Conservation (phyloP, 2,797 vertebrate genomes). For the Gorsachius magnificus region DNA sequence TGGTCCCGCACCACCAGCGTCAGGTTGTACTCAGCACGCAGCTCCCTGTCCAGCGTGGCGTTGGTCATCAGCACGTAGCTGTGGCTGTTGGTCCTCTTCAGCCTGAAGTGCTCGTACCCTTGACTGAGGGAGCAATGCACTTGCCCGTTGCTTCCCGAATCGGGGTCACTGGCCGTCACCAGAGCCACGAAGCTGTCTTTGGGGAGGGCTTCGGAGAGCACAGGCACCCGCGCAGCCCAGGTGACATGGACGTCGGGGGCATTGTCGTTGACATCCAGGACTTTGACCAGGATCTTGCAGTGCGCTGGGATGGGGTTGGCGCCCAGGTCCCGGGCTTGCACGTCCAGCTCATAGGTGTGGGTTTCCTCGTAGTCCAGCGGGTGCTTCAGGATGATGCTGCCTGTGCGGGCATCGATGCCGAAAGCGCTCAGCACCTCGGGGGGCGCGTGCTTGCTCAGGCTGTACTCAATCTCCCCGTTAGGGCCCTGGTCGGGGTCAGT, state of each 20-base stretch:
- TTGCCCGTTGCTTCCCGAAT: constrained; percentile 86
- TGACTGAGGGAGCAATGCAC: constrained; percentile 81
- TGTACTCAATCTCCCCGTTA: constrained; percentile 91
- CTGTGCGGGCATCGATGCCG: constrained; percentile 79
- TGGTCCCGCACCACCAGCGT: constrained; percentile 82
- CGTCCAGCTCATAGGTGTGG: constrained; percentile 81
- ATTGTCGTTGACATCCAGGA: constrained; percentile 88
- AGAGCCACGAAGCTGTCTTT: constrained; percentile 90
- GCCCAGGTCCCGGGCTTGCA: constrained; percentile 87
- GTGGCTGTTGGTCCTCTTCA: constrained; percentile 84
- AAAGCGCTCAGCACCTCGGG: constrained; percentile 83
- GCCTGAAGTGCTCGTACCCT: constrained; percentile 82
- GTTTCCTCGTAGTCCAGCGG: constrained; percentile 87
- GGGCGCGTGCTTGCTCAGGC: constrained; percentile 83
- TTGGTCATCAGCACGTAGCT: constrained; percentile 89
- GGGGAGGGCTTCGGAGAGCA: constrained; percentile 83
- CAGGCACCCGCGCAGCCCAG: constrained; percentile 78
- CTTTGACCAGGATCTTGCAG: constrained; percentile 89
- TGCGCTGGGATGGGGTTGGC: constrained; percentile 89
- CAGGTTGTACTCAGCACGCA: constrained; percentile 83
- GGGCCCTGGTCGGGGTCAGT: constrained; percentile 90
- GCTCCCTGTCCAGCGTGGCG: constrained; percentile 86
- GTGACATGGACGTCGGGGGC: constrained; percentile 85
- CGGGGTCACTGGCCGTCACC: constrained; percentile 86
- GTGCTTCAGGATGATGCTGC: constrained; percentile 79